phyloP scores from a whole-genome alignment of 92 coral and sea anemone species.

The Palythoa caribaeorum region DNA sequence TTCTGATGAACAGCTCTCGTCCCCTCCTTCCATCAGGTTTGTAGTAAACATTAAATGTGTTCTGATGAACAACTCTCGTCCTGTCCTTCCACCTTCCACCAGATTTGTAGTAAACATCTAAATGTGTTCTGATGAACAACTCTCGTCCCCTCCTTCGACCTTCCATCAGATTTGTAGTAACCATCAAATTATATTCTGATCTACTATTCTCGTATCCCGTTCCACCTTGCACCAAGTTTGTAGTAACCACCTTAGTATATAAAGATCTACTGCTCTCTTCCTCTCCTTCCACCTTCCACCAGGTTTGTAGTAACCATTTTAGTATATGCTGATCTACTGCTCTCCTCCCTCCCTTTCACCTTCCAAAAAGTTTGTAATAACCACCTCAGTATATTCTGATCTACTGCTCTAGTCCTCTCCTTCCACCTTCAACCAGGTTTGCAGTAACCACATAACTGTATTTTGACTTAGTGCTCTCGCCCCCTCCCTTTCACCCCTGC shows the following conservation, averaged over 20 bases:
- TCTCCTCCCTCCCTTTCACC: background rate
- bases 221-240: background rate
- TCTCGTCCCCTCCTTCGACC: background rate
- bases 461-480: background rate
- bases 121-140: too few species aligned
- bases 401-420: background rate
- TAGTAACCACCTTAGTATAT: background rate
- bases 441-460: background rate
- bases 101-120: too few species aligned
- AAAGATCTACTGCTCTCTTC: too few species aligned
- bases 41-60: background rate
- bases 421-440: background rate
- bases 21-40: background rate
- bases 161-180: background rate
- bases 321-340: too few species aligned
- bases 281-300: too few species aligned
- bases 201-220: too few species aligned
- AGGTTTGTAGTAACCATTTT: too few species aligned
- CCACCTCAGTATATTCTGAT: background rate
- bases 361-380: background rate
- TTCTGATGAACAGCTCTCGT: background rate
- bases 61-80: too few species aligned
- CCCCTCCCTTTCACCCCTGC: background rate
- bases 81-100: too few species aligned
- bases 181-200: too few species aligned